Evolutionary conservation across 2,888 invertebrate genomes (phyloP).

Genomic region (Meloe dianella): DNA sequence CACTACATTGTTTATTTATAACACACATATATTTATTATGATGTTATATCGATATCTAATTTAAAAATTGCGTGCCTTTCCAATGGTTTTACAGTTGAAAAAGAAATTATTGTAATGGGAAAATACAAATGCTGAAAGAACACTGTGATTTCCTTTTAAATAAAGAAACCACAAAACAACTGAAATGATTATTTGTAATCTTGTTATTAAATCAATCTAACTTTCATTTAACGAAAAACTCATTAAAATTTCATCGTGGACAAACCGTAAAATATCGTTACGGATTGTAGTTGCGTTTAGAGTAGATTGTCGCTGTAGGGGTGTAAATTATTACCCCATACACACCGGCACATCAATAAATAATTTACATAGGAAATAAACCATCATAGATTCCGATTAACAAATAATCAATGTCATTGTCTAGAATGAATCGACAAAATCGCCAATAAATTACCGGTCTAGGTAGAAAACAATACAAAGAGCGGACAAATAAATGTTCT

Average conservation of each 20-base stretch:
- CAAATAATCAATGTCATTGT: background rate
- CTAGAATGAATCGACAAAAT: background rate
- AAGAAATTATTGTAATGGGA: background rate
- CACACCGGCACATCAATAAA: background rate
- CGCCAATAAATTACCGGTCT: background rate
- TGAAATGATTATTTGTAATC: background rate
- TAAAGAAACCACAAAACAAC: too few species aligned
- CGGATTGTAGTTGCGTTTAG: background rate
- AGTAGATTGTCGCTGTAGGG: background rate
- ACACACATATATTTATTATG: too few species aligned
- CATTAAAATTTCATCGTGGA: background rate
- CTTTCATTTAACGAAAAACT: background rate
- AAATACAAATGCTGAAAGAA: too few species aligned
- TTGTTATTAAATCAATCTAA: background rate
- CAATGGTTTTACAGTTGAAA: background rate
- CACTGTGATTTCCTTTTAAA: too few species aligned
- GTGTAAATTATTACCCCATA: background rate
- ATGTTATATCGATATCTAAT: constrained; percentile 6
- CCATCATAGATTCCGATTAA: background rate
- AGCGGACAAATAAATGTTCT: too few species aligned
- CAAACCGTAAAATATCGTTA: too few species aligned
- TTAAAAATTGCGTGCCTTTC: background rate
- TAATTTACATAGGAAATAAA: background rate
- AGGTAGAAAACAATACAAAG: background rate
- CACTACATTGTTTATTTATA: background rate